phyloP scores from a whole-genome alignment of 2,797 vertebrate species.

The Erpetoichthys calabaricus region DNA sequence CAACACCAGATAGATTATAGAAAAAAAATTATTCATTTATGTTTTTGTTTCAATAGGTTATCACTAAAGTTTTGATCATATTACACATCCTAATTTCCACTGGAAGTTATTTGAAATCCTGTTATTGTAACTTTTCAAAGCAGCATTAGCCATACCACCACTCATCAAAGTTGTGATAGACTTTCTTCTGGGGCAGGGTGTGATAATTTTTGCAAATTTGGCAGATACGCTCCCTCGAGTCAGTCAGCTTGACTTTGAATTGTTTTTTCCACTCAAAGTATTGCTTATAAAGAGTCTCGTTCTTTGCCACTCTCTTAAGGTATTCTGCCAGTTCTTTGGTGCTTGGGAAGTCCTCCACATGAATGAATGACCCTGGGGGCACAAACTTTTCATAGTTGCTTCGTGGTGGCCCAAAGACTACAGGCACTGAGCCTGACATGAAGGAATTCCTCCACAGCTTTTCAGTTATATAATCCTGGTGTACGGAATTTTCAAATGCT shows the following conservation, averaged over 20 bases:
- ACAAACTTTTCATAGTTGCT: conserved; percentile 81
- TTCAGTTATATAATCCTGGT: conserved; percentile 86
- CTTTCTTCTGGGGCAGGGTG: no score
- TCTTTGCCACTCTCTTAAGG: conserved; percentile 58
- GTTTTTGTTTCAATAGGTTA: no score
- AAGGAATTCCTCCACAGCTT: conserved; percentile 84
- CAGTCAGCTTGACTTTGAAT: conserved; percentile 53
- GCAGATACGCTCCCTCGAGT: conserved; percentile 80
- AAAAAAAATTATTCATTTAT: no score
- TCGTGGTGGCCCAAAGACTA: conserved; percentile 74
- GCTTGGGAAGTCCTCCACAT: conserved; percentile 71
- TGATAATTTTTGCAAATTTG: conserved; percentile 41
- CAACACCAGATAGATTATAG: no score
- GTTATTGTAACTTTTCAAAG: no score
- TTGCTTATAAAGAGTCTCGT: conserved; percentile 40
- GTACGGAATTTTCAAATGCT: conserved; percentile 84
- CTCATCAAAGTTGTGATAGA: no score
- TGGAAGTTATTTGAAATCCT: no score
- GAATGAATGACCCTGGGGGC: conserved; percentile 76
- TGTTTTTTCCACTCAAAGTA: conserved; percentile 71
- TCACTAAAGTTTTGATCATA: no score
- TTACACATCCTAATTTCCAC: no score
- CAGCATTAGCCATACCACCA: no score
- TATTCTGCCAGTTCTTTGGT: conserved; percentile 59
- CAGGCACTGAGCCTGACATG: conserved; percentile 56